A percentile compares a stretch with the other conserved stretches of the same genome.
Conservation (phyloP, 2,113 vertebrate genomes). For the Podarcis muralis region DNA sequence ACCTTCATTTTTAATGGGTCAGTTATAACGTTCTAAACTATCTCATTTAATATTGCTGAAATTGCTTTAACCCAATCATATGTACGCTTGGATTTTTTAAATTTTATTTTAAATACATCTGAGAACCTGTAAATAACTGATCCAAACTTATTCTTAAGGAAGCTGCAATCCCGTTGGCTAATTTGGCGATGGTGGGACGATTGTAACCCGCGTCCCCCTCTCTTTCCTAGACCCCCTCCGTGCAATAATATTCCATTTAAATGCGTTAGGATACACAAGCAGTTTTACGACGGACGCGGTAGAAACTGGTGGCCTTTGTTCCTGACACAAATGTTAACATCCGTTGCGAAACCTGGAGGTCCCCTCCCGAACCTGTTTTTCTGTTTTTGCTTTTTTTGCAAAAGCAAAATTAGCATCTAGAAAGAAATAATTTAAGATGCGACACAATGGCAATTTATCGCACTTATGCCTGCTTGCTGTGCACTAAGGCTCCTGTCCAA, state of each 20-base stretch:
- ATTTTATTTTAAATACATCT: too few species aligned
- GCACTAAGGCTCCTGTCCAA: background rate
- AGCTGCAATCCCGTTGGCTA: too few species aligned
- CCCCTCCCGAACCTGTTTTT: background rate
- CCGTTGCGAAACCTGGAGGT: background rate
- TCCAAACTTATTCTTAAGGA: too few species aligned
- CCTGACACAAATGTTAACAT: background rate
- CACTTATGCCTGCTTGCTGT: background rate
- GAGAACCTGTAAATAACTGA: too few species aligned
- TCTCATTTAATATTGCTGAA: too few species aligned
- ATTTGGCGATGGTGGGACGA: too few species aligned
- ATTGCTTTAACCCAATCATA: too few species aligned
- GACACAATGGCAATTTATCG: background rate
- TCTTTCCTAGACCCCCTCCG: background rate
- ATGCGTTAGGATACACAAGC: background rate
- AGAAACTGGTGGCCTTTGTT: background rate
- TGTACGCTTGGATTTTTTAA: too few species aligned
- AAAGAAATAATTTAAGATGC: background rate
- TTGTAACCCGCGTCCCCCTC: background rate
- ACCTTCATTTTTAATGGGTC: too few species aligned
- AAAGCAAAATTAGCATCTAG: background rate
- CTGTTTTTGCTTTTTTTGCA: background rate
- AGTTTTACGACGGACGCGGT: background rate
- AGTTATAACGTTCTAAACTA: too few species aligned
- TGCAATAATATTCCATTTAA: background rate